Evolutionary conservation across 1,140 invertebrate genomes (phyloP).

Genomic region (Nasonia longicornis): DNA sequence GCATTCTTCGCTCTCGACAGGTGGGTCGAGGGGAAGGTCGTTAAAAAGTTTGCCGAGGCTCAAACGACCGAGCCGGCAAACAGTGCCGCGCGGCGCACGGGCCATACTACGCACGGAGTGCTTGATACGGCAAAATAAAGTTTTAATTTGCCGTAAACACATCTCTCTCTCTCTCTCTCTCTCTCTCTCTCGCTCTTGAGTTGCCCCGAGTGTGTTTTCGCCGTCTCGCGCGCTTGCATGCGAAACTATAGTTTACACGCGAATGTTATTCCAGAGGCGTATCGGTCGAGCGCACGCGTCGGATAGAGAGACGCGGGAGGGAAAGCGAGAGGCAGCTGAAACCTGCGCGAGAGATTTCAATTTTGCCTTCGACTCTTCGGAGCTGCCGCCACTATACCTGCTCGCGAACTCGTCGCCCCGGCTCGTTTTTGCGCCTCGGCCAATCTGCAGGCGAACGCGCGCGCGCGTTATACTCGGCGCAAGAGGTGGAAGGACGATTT

Average conservation of each 20-base stretch:
- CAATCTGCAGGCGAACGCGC: not conserved
- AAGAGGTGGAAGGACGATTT: not conserved
- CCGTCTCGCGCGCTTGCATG: not conserved
- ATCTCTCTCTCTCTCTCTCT: not conserved
- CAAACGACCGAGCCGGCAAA: not conserved
- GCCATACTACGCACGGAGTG: not conserved
- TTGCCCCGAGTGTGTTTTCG: conserved; percentile 2
- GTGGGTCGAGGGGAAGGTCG: not conserved
- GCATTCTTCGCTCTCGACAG: not conserved
- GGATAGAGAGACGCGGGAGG: not conserved
- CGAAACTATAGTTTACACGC: conserved; percentile 23
- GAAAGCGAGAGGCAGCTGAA: not conserved
- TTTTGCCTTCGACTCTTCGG: not conserved
- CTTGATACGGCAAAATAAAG: conserved; percentile 22
- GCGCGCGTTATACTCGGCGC: too few relatives aligned
- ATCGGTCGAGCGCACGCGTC: not conserved
- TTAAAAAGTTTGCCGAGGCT: conserved; percentile 19
- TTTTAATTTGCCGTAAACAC: conserved; percentile 31
- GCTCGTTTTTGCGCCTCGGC: not conserved
- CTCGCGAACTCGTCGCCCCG: not conserved
- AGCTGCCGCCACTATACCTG: not conserved
- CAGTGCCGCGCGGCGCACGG: not conserved
- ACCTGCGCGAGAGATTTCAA: conserved; percentile 18
- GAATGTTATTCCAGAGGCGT: conserved; percentile 20
- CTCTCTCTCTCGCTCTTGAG: not conserved